Conservation (phyloP, 1,140 invertebrate genomes). For the Brachionus rotundiformis region DNA sequence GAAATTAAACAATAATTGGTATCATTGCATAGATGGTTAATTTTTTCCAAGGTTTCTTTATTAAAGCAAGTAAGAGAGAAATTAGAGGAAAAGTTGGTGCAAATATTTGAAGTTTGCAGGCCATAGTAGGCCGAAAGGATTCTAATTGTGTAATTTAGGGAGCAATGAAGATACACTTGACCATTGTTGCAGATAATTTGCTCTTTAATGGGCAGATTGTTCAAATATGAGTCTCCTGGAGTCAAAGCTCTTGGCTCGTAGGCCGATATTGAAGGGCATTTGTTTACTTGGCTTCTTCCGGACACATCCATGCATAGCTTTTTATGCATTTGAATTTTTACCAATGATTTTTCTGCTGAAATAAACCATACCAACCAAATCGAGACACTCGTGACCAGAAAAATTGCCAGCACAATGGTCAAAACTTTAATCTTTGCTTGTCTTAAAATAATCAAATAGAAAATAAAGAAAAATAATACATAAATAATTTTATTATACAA, state of each 20-base stretch:
- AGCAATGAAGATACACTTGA: not conserved
- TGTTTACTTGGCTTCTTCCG: no score
- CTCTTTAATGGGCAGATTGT: not conserved
- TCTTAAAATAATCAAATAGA: not conserved
- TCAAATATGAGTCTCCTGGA: not conserved
- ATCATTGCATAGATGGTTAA: not conserved
- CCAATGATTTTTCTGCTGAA: not conserved
- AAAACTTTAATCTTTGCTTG: not conserved
- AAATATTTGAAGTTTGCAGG: not conserved
- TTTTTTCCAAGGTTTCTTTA: not conserved
- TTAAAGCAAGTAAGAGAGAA: not conserved
- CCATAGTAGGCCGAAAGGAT: constrained; percentile 46
- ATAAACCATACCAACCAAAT: not conserved
- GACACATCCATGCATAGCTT: not conserved
- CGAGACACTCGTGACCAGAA: not conserved
- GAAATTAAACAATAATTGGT: not conserved
- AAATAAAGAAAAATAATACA: not conserved
- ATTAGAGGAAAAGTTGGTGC: not conserved
- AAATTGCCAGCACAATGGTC: not conserved
- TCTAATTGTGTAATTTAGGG: not conserved
- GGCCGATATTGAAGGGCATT: not conserved
- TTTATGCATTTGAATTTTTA: not conserved
- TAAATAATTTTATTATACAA: not conserved
- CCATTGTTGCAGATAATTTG: constrained; percentile 39
- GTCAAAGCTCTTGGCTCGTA: not conserved